phyloP scores from a whole-genome alignment of 2,888 invertebrate species.

The Pseudanteris insignis region DNA sequence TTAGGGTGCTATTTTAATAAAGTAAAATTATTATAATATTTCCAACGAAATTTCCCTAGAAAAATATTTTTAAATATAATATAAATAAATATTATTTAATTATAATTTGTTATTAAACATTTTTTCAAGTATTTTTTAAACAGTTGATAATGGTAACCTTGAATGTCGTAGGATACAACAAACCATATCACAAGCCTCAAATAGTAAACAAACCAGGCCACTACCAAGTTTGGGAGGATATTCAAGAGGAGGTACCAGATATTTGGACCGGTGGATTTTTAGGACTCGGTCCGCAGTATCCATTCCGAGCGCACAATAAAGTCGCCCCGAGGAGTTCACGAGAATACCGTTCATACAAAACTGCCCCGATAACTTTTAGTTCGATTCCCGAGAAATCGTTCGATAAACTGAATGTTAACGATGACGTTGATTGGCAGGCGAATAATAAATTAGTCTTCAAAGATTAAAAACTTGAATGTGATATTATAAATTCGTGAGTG shows the following conservation, averaged over 20 bases:
- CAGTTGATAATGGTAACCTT: too few relatives aligned
- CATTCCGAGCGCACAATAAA: slow-evolving; percentile 13
- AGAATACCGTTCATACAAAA: slow-evolving; percentile 30
- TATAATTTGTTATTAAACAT: too few relatives aligned
- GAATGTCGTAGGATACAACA: slow-evolving; percentile 12
- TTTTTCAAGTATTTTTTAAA: too few relatives aligned
- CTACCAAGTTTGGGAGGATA: slow-evolving; percentile 32
- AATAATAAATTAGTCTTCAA: slow-evolving; percentile 13
- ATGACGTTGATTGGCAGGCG: not conserved
- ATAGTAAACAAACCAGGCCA: slow-evolving; percentile 20
- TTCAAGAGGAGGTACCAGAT: slow-evolving; percentile 22
- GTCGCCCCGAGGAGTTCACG: slow-evolving; percentile 25
- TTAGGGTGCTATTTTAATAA: too few relatives aligned
- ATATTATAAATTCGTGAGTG: not conserved
- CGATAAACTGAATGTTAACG: not conserved
- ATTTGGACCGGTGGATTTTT: slow-evolving; percentile 22
- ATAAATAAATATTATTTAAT: too few relatives aligned
- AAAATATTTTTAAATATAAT: too few relatives aligned
- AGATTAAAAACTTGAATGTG: slow-evolving; percentile 1
- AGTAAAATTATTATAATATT: too few relatives aligned
- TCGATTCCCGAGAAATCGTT: too few relatives aligned
- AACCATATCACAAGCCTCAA: slow-evolving; percentile 10
- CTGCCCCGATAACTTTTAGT: slow-evolving; percentile 2
- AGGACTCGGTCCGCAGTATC: slow-evolving; percentile 26
- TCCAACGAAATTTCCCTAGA: too few relatives aligned